Percentiles rank a stretch among this genome's conserved stretches.
These are phyloP conservation scores for Microtus oregoni DNA, from an alignment of 2,113 vertebrate genomes.

Conservation along the genomic window DNA sequence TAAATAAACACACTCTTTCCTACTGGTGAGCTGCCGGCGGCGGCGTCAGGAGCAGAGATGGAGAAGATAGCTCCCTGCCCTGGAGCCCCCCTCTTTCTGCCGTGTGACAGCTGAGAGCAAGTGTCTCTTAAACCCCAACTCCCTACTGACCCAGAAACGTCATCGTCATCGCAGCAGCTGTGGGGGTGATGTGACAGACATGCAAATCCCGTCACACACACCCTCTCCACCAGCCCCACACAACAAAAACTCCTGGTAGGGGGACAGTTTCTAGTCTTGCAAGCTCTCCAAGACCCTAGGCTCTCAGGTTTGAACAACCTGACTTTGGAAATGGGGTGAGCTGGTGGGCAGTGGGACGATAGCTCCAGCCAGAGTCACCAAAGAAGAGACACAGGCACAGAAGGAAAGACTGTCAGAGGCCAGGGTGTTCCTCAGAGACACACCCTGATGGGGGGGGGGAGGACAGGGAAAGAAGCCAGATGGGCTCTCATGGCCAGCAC, in stretches of 20 bases:
- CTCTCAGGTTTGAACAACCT: background rate
- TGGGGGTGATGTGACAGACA: background rate
- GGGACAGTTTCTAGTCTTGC: background rate
- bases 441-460: background rate
- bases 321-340: background rate
- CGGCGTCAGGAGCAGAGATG: accelerated
- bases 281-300: background rate
- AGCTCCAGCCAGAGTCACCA: background rate
- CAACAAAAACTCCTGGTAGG: background rate
- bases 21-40: background rate
- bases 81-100: background rate
- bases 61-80: background rate
- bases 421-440: background rate
- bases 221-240: background rate
- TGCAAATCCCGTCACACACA: background rate
- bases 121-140: background rate
- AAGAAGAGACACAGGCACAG: background rate
- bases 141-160: background rate
- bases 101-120: background rate
- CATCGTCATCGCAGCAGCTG: accelerated
- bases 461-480: too few species aligned
- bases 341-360: background rate
- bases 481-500: background rate
- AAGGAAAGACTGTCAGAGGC: background rate
- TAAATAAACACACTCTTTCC: background rate